A percentile compares a stretch with the other conserved stretches of the same genome.
These are phyloP conservation scores for Cynoglossus semilaevis DNA, from an alignment of 2,113 vertebrate genomes.

Conservation along the genomic window DNA sequence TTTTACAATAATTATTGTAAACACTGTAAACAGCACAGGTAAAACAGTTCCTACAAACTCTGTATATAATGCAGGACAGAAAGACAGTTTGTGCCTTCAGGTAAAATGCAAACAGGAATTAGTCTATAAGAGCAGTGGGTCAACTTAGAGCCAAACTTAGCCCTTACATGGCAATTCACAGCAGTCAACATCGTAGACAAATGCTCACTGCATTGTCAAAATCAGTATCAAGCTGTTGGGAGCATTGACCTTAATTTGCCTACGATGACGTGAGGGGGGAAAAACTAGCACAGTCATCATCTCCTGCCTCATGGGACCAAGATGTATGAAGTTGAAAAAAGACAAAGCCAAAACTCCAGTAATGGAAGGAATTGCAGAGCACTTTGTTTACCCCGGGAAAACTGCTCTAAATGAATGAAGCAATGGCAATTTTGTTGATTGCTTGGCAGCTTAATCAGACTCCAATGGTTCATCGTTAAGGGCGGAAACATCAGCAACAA, in stretches of 20 bases:
- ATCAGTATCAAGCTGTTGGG: not conserved
- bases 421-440: slow-evolving; percentile 38
- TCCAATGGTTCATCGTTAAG: slow-evolving; percentile 43
- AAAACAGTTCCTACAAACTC: not conserved
- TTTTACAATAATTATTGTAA: no score
- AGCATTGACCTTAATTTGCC: slow-evolving; percentile 7
- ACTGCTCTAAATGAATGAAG: slow-evolving; percentile 23
- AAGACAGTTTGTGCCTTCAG: not conserved
- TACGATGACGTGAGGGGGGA: not conserved
- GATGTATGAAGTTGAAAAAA: slow-evolving; percentile 23
- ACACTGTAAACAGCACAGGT: no score
- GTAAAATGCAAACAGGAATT: not conserved
- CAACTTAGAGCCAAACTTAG: not conserved
- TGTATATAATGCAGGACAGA: not conserved
- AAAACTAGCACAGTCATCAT: slow-evolving; percentile 12
- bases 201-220: not conserved
- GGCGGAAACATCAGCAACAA: slow-evolving; percentile 34
- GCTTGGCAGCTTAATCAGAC: slow-evolving; percentile 48
- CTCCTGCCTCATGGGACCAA: slow-evolving; percentile 2
- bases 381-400: slow-evolving; percentile 32
- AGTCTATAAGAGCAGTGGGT: not conserved
- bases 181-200: slow-evolving; percentile 10
- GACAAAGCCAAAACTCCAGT: slow-evolving; percentile 18
- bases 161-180: slow-evolving; percentile 1
- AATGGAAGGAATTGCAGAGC: slow-evolving; percentile 23